Percentiles rank a stretch among this genome's conserved stretches.
Evolutionary conservation across 2,797 vertebrate genomes (phyloP).

Genomic region (Sebastes taczanowskii): DNA sequence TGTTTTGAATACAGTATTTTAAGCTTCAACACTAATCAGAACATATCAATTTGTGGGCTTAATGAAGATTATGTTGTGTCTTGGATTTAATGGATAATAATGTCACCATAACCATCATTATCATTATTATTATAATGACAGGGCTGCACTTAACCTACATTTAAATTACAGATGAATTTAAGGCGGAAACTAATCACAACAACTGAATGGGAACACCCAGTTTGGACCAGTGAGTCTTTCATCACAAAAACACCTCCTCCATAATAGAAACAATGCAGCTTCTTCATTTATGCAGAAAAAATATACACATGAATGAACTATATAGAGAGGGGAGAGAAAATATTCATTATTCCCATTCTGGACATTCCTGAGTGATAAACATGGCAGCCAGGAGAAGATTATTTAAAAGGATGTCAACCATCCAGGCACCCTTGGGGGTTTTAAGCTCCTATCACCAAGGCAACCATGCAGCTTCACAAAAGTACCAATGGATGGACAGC

Average conservation of each 20-base stretch:
- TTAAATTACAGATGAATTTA: conserved; percentile 11
- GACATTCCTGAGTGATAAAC: conserved; percentile 32
- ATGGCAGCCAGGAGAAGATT: conserved; percentile 37
- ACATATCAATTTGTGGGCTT: not conserved
- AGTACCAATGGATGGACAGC: conserved; percentile 27
- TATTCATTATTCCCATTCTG: conserved; percentile 6
- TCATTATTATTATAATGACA: not conserved
- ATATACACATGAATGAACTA: conserved; percentile 27
- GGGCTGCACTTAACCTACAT: not conserved
- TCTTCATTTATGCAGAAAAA: conserved; percentile 7
- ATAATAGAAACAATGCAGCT: conserved; percentile 18
- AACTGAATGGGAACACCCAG: conserved; percentile 27
- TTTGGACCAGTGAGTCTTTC: conserved; percentile 2
- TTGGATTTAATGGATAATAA: not conserved
- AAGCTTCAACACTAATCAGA: not conserved
- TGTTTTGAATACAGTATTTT: not conserved
- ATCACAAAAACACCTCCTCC: conserved; percentile 11
- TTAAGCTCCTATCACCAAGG: conserved; percentile 68
- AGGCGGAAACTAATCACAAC: conserved; percentile 1
- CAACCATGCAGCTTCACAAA: conserved; percentile 56
- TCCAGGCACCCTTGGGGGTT: conserved; percentile 11
- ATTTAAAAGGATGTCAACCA: conserved; percentile 45
- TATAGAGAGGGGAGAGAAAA: too few relatives aligned
- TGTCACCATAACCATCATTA: not conserved
- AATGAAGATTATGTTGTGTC: not conserved